These are phyloP conservation scores for Oryctolagus cuniculus DNA, from an alignment of 2,113 vertebrate species.

Conservation along the genomic window DNA sequence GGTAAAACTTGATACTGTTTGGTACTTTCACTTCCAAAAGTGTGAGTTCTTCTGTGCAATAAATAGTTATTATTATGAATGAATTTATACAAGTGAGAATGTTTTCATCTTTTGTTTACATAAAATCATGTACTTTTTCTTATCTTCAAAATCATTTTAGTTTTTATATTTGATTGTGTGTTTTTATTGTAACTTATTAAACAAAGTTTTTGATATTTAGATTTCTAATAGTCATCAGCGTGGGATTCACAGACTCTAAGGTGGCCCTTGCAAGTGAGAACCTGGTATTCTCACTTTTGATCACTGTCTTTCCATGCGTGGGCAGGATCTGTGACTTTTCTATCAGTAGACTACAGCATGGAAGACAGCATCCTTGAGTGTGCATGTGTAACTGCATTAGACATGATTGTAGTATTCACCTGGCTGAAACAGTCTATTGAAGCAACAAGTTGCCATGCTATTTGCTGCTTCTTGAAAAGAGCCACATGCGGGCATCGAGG, in stretches of 20 bases:
- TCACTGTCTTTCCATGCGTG: accelerated
- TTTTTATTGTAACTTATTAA: not conserved
- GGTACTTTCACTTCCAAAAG: not conserved
- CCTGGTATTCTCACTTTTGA: no score
- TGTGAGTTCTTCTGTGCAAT: not conserved
- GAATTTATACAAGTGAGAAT: not conserved
- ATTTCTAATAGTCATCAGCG: not conserved
- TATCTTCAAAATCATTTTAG: not conserved
- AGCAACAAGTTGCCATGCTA: not conserved
- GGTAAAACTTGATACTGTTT: not conserved
- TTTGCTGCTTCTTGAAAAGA: accelerated
- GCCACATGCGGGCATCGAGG: no score
- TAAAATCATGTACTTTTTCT: not conserved
- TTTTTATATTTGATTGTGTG: not conserved
- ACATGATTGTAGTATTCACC: no score
- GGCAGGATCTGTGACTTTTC: not conserved
- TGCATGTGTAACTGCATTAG: no score
- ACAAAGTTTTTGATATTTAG: not conserved
- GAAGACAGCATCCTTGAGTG: not conserved
- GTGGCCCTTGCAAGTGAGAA: no score
- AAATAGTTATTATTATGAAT: not conserved
- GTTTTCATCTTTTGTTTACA: not conserved
- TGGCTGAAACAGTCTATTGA: not conserved
- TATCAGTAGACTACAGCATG: not conserved
- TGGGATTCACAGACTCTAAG: not conserved